phyloP scores from a whole-genome alignment of 2,113 vertebrate species.

The Pagrus major region DNA sequence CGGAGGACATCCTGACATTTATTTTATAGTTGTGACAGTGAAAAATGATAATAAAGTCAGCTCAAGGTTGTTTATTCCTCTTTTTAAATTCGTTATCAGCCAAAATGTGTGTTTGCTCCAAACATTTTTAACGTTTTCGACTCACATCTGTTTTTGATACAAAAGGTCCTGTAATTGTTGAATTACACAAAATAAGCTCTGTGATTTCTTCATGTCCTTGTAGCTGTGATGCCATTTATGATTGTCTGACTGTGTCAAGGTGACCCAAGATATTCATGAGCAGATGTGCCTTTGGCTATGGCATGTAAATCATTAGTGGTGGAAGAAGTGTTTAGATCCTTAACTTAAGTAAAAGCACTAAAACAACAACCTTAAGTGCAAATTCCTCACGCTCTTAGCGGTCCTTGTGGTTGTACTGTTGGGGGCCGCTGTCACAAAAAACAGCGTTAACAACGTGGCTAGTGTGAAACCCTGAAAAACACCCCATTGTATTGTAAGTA shows the following conservation, averaged over 20 bases:
- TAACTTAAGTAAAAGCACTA: neutral
- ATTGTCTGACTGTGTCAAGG: conserved; percentile 40
- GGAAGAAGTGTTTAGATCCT: neutral
- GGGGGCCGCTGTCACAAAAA: too few relatives aligned
- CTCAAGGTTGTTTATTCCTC: conserved; percentile 1
- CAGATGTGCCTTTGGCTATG: neutral
- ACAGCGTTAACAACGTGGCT: too few relatives aligned
- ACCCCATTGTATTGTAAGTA: too few relatives aligned
- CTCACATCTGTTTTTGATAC: conserved; percentile 46
- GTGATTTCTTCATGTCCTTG: conserved; percentile 40
- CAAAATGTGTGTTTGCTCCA: conserved; percentile 28
- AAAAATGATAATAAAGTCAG: neutral
- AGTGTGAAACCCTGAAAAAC: too few relatives aligned
- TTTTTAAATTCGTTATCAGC: neutral
- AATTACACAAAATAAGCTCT: conserved; percentile 20
- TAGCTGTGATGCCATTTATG: neutral
- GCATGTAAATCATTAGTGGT: neutral
- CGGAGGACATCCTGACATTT: neutral
- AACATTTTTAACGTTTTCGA: conserved; percentile 25
- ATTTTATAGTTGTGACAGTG: neutral
- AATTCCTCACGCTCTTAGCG: too few relatives aligned
- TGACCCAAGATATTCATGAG: conserved; percentile 31
- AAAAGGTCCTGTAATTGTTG: conserved; percentile 1
- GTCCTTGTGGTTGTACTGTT: too few relatives aligned
- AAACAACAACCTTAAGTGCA: neutral